These are phyloP conservation scores for Amphiduros pacificus DNA, from an alignment of 2,888 invertebrate genomes.

Conservation along the genomic window DNA sequence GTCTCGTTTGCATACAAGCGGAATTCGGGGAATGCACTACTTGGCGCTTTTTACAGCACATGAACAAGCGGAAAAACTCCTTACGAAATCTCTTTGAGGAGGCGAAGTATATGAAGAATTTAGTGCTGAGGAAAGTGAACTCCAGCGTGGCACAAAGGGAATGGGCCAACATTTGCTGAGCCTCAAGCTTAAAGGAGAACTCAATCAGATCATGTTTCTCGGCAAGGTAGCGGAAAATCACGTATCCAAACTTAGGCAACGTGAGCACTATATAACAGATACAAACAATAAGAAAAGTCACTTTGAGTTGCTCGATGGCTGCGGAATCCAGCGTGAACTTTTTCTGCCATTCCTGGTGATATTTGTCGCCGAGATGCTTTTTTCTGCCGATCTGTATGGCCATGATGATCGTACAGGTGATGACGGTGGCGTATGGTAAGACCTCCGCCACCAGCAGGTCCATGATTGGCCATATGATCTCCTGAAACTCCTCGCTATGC, in stretches of 20 bases:
- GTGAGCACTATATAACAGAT: constrained; percentile 19
- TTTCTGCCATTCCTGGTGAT: constrained; percentile 16
- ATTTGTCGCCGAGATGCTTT: constrained; percentile 13
- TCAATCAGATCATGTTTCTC: constrained; percentile 12
- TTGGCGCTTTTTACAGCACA: constrained; percentile 4
- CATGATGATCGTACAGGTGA: constrained; percentile 27
- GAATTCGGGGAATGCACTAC: background rate
- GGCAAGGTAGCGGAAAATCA: constrained; percentile 6
- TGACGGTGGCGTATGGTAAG: constrained; percentile 37
- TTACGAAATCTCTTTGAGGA: constrained; percentile 37
- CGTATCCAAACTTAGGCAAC: constrained; percentile 21
- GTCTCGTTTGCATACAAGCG: background rate
- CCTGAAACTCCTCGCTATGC: constrained; percentile 34
- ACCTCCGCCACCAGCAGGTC: constrained; percentile 39
- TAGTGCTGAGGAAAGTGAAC: constrained; percentile 39
- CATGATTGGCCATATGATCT: constrained; percentile 47
- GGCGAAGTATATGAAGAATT: constrained; percentile 40
- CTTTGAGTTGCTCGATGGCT: constrained; percentile 24
- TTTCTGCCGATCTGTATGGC: constrained; percentile 10
- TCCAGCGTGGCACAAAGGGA: constrained; percentile 29
- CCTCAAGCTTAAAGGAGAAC: constrained; percentile 1
- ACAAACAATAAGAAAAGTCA: constrained; percentile 22
- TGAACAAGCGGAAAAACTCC: constrained; percentile 20
- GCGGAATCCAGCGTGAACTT: constrained; percentile 11
- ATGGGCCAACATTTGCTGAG: constrained; percentile 21